phyloP scores from a whole-genome alignment of 2,888 invertebrate genomes.

The Phragmatobia fuliginosa region DNA sequence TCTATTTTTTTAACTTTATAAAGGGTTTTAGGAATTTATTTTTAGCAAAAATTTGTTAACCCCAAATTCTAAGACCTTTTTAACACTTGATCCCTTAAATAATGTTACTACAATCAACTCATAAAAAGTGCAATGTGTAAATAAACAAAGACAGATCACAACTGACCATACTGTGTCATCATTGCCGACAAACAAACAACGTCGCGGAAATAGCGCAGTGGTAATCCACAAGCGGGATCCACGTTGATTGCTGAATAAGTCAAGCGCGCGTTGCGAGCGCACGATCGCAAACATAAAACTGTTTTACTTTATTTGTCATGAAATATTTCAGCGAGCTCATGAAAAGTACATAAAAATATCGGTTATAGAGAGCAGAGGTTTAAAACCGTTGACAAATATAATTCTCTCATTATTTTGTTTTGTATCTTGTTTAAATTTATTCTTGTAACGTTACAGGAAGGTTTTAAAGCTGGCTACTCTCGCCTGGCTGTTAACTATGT shows the following conservation, averaged over 20 bases:
- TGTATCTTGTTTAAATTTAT: background rate
- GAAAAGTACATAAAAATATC: background rate
- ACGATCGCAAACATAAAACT: conserved; percentile 55
- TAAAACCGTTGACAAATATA: background rate
- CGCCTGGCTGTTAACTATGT: background rate
- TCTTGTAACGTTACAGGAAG: background rate
- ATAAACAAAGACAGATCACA: conserved; percentile 33
- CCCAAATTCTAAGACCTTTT: background rate
- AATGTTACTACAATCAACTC: conserved; percentile 10
- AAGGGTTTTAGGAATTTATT: background rate
- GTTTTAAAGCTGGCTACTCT: too few relatives aligned
- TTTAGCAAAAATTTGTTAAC: background rate
- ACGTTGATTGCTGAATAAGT: conserved; percentile 51
- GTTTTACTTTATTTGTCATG: conserved; percentile 40
- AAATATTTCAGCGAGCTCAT: conserved; percentile 19
- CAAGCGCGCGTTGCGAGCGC: conserved; percentile 49
- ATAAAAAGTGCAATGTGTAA: conserved; percentile 18
- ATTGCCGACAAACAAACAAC: conserved; percentile 55
- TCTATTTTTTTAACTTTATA: background rate
- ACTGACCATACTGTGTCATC: conserved; percentile 39
- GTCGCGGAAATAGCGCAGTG: conserved; percentile 14
- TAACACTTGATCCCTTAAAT: background rate
- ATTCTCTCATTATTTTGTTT: background rate
- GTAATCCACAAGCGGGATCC: conserved; percentile 46
- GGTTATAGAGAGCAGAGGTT: background rate